Evolutionary conservation across 2,797 vertebrate species (phyloP).

Genomic region (Uromys caudimaculatus): DNA sequence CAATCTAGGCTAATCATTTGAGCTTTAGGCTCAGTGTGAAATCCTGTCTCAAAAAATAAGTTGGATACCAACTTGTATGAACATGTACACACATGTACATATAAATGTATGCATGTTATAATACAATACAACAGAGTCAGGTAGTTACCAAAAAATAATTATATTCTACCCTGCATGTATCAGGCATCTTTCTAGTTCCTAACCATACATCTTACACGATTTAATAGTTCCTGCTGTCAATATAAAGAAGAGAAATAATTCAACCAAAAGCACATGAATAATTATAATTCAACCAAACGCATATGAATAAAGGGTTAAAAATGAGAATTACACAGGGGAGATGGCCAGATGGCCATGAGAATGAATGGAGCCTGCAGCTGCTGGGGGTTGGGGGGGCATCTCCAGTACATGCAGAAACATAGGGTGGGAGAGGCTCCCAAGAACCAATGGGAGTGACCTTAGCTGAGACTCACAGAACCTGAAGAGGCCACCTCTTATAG

Average conservation of each 20-base stretch:
- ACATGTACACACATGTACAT: background rate
- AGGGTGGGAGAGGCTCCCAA: background rate
- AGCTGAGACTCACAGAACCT: background rate
- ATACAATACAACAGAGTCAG: background rate
- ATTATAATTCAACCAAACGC: slow-evolving; percentile 39
- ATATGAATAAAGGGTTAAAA: background rate
- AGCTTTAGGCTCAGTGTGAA: background rate
- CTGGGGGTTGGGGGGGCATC: background rate
- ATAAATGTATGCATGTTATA: background rate
- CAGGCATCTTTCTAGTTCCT: background rate
- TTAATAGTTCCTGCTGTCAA: slow-evolving; percentile 33
- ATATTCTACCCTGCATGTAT: background rate
- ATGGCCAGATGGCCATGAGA: background rate
- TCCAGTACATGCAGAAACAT: background rate
- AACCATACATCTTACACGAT: background rate
- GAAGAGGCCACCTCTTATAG: background rate
- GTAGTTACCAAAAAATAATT: background rate
- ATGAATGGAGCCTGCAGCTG: background rate
- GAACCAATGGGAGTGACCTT: background rate
- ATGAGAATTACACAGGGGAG: background rate
- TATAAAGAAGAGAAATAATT: slow-evolving; percentile 41
- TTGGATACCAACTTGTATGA: background rate
- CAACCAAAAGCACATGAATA: slow-evolving; percentile 23
- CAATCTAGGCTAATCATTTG: background rate
- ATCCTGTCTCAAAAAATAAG: background rate